These are phyloP conservation scores for Drosophila lacertosa DNA, from an alignment of 1,140 invertebrate genomes.

Conservation along the genomic window DNA sequence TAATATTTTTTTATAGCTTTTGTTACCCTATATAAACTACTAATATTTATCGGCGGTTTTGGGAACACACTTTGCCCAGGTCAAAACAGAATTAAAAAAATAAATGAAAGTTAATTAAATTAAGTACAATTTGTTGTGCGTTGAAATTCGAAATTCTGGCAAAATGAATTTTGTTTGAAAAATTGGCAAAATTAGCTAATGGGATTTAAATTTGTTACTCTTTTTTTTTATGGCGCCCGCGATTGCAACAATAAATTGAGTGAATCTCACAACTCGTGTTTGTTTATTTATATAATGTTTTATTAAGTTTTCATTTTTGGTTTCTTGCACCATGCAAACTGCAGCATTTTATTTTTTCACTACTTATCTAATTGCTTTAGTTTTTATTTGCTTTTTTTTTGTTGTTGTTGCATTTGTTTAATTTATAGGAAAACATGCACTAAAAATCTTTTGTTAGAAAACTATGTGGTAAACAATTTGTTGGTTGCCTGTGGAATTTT, in stretches of 20 bases:
- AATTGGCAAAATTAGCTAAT: conserved; percentile 18
- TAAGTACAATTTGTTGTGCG: conserved; percentile 60
- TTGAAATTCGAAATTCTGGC: conserved; percentile 25
- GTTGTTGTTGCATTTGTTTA: conserved; percentile 45
- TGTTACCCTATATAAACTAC: conserved; percentile 75
- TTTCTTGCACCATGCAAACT: conserved; percentile 31
- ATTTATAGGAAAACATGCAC: conserved; percentile 72
- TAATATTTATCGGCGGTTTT: conserved; percentile 80
- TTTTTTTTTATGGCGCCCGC: conserved; percentile 15
- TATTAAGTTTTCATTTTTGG: background rate
- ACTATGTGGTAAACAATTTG: conserved; percentile 52
- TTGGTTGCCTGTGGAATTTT: conserved; percentile 34
- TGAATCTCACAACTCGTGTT: conserved; percentile 45
- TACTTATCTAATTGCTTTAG: conserved; percentile 66
- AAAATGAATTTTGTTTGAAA: conserved; percentile 35
- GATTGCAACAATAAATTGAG: conserved; percentile 27
- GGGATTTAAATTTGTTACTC: background rate
- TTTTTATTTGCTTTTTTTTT: conserved; percentile 19
- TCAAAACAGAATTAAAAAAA: conserved; percentile 30
- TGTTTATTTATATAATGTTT: conserved; percentile 6
- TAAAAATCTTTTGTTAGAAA: conserved; percentile 63
- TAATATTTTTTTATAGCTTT: conserved; percentile 52
- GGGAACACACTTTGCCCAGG: conserved; percentile 76
- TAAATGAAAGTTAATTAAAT: conserved; percentile 4
- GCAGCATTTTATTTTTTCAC: conserved; percentile 63